Base-by-base conservation (phyloP, 2,888 invertebrate genomes). In the Acutogordius australiensis region DNA sequence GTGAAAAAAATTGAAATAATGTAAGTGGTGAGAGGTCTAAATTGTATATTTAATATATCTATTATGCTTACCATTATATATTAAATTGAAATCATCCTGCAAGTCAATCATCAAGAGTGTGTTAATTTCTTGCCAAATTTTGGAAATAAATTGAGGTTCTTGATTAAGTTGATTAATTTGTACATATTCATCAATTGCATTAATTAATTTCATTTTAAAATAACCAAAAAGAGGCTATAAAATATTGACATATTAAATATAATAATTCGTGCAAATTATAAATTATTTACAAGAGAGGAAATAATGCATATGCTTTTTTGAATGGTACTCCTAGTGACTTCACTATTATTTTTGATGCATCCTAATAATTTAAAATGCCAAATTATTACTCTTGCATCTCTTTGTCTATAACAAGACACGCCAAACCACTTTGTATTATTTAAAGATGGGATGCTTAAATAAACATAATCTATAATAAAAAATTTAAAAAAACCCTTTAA, bases 301-400 rank as follows among this genome's bases (percentile, higher is more conserved):
- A 51, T n/a, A 21, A 51, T 23, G 51, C 51, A 51, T 51, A 51
- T 21, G 23, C 51, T 51, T 51, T 51, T 51, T 51, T 51, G 51
- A n/a, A 51, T 26, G 26, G 51, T 51, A 23, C 51, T 51, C 51
- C 51, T 51, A 23, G 51, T 51, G 26, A 51, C 23, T n/a, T 51
- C 51, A 4, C 23, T 51, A 4, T 8, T 4, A n/a, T 51, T 51
- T 13, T 51, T 51, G n/a, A 23, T 4, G 4, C 8, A 21, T 4
- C 23, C 51, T 26, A n/a, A n/a, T 8, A 37, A 37, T 37, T 13
- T 37, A 37, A 37, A 37, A 37, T 37, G 37, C 18, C 37, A 37
- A 37, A 37, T 37, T 37, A 13, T 13, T 37, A 37, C 37, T 37
- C 18, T 37, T 37, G 37, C 37, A 37, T 51, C 23, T 21, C 8